Evolutionary conservation across 1,140 invertebrate genomes (phyloP).

Genomic region (Bombus cullumanus): DNA sequence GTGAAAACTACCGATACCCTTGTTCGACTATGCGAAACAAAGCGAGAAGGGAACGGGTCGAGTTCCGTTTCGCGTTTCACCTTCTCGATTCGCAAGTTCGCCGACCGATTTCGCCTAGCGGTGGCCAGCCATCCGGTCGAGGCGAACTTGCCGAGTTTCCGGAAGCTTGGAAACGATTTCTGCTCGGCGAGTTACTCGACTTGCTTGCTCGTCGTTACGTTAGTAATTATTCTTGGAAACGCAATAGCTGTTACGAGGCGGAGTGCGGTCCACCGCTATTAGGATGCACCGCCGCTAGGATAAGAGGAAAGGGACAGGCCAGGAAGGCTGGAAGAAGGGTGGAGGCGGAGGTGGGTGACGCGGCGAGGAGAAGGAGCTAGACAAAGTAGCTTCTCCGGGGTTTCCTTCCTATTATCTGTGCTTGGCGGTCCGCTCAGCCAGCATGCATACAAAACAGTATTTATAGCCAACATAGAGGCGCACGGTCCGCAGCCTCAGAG

Average conservation of each 20-base stretch:
- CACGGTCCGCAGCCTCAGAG: slow-evolving; percentile 1
- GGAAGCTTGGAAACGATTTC: slow-evolving; percentile 18
- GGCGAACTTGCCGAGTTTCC: neutral
- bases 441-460: slow-evolving; percentile 78
- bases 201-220: slow-evolving; percentile 37
- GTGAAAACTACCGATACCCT: too few relatives aligned
- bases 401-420: slow-evolving; percentile 76
- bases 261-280: slow-evolving; percentile 37
- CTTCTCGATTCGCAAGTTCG: too few relatives aligned
- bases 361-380: slow-evolving; percentile 37
- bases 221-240: slow-evolving; percentile 41
- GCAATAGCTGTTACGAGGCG: neutral
- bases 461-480: slow-evolving; percentile 68
- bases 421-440: slow-evolving; percentile 73
- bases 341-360: neutral
- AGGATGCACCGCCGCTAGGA: neutral
- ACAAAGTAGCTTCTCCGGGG: slow-evolving; percentile 74
- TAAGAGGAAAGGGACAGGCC: neutral
- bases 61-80: too few relatives aligned
- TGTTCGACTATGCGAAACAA: too few relatives aligned
- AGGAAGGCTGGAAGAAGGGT: neutral
- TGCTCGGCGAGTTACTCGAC: neutral
- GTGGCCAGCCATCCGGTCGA: too few relatives aligned
- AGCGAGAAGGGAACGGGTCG: too few relatives aligned
- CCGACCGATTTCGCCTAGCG: too few relatives aligned